These are phyloP conservation scores for Epistrophella euchroma DNA, from an alignment of 2,888 invertebrate species.

Conservation along the genomic window DNA sequence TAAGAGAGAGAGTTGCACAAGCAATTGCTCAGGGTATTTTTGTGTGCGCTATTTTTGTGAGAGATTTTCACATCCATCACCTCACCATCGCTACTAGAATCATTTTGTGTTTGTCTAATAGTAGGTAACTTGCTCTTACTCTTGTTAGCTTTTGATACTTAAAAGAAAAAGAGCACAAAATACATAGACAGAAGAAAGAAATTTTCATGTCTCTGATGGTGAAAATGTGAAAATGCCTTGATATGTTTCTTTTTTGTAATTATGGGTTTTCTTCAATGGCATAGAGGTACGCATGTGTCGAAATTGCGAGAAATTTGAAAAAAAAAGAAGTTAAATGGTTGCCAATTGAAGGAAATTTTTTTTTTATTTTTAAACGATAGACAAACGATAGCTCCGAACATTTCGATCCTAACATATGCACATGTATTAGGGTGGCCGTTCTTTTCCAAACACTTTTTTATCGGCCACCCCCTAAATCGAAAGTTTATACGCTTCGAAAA, in stretches of 20 bases:
- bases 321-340: neutral
- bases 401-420: too few relatives aligned
- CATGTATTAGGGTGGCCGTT: too few relatives aligned
- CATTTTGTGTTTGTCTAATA: neutral
- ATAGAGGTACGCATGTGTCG: neutral
- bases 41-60: conserved; percentile 7
- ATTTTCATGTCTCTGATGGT: neutral
- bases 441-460: too few relatives aligned
- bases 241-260: conserved; percentile 6
- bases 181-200: neutral
- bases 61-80: conserved; percentile 2
- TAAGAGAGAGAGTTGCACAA: conserved; percentile 15
- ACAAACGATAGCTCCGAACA: too few relatives aligned
- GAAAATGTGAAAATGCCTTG: conserved; percentile 3
- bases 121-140: neutral
- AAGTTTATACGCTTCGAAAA: too few relatives aligned
- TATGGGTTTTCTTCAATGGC: neutral
- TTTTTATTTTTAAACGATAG: neutral
- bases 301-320: neutral
- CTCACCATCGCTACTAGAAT: neutral
- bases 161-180: neutral
- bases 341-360: neutral
- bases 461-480: too few relatives aligned
- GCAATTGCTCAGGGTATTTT: neutral
- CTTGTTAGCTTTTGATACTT: neutral